Base-by-base conservation (phyloP, 2,113 vertebrate genomes). In the Macheiramphus alcinus region DNA sequence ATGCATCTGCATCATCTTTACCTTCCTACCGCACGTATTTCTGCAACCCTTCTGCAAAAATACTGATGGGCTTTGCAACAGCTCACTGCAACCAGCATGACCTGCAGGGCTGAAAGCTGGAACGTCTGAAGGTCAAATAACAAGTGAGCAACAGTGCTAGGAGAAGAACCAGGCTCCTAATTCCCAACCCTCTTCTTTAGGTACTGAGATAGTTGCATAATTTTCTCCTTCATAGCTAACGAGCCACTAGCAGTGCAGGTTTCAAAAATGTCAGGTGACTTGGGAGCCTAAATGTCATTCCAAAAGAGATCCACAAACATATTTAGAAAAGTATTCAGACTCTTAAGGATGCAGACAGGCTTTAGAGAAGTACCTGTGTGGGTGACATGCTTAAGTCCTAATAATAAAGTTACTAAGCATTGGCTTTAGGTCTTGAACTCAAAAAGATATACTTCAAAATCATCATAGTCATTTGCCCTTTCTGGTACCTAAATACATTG, bases 11-110 rank as follows among this genome's bases (percentile, higher is more conserved):
- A 73, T 21, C 71, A 3, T 14, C 59, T 43, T 47, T 20, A 6
- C 8, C 75, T n/a, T 58, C 3, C 5, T 18, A 7, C 0, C 1
- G 15, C 14, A 18, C 1, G 8, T 11, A 25, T 9, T 86, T 9
- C 75, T 56, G 42, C 32, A 71, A 36, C 55, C 32, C 19, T 68
- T 17, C 79, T 9, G 23, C 45, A 83, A 52, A 72, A 87, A 74
- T 6, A 42, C 40, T 2, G 15, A 22, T 2, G 50, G 71, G 80
- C 59, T 93, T 91, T 71, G 50, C 23, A 84, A 38, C 25, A 80
- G 42, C 27, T 91, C 83, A 14, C 29, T 73, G 76, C 36, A 76
- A 18, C 63, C 72, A 91, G 86, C 29, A 80, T 16, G 55, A 48
- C 53, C 63, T 8, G 1, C 63, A 62, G 80, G n/a, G 45, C 50